Conservation (phyloP, 2,113 vertebrate species). For the Chaetura pelagica region DNA sequence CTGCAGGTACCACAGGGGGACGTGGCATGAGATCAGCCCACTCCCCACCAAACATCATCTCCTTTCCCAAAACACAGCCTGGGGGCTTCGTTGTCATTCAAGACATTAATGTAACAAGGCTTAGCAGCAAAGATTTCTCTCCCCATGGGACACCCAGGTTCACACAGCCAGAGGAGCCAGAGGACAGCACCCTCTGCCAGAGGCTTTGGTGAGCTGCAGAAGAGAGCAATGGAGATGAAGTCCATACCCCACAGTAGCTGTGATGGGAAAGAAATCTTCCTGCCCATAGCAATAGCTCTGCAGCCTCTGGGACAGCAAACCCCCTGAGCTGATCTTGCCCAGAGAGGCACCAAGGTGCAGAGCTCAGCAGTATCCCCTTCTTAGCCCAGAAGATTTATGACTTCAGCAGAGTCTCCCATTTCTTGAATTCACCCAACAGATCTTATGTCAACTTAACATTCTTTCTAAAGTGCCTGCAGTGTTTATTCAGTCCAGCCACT, state of each 20-base stretch:
- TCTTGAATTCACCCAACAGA: slow-evolving; percentile 1
- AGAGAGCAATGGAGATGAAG: neutral
- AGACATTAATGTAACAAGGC: neutral
- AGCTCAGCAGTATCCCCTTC: neutral
- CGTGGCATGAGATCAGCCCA: neutral
- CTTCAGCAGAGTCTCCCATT: neutral
- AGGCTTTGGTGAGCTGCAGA: neutral
- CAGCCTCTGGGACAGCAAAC: neutral
- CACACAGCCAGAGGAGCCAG: neutral
- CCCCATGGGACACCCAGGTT: neutral
- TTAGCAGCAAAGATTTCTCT: neutral
- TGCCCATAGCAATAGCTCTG: neutral
- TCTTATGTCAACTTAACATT: slow-evolving; percentile 10
- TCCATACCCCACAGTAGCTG: neutral
- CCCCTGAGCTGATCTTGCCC: neutral
- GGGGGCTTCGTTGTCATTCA: neutral
- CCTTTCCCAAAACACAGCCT: neutral
- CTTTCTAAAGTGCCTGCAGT: slow-evolving; percentile 28
- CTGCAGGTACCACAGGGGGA: neutral
- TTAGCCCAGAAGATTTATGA: neutral
- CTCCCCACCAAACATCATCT: neutral
- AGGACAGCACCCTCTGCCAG: neutral
- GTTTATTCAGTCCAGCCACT: slow-evolving; percentile 16
- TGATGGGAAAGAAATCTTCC: neutral
- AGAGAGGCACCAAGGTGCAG: neutral